Evolutionary conservation across 2,888 invertebrate species (phyloP).

Genomic region (Hyppa rectilinea): DNA sequence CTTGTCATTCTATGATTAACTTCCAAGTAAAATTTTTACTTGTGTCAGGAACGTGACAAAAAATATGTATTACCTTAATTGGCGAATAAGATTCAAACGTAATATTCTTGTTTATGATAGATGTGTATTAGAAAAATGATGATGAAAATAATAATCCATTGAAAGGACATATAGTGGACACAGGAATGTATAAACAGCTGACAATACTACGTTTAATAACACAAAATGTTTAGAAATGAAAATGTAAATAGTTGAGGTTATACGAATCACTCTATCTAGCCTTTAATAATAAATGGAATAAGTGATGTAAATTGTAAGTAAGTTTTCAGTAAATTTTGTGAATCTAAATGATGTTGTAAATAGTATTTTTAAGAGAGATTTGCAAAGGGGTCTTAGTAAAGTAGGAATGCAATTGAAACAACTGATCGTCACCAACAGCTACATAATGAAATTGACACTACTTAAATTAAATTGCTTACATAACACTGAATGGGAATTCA

Average conservation of each 20-base stretch:
- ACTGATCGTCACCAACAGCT: not conserved
- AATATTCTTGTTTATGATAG: constrained; percentile 69
- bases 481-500: constrained; percentile 6
- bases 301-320: constrained; percentile 86
- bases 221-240: constrained; percentile 81
- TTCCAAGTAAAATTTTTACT: constrained; percentile 49
- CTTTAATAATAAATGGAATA: constrained; percentile 77
- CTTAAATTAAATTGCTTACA: not conserved
- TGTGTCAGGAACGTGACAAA: constrained; percentile 48
- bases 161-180: constrained; percentile 76
- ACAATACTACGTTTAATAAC: constrained; percentile 88
- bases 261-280: constrained; percentile 88
- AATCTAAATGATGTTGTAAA: constrained; percentile 81
- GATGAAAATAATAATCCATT: constrained; percentile 70
- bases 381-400: constrained; percentile 62
- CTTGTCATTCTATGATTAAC: constrained; percentile 62
- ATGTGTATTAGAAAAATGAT: constrained; percentile 70
- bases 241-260: constrained; percentile 83
- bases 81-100: constrained; percentile 65
- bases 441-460: not conserved
- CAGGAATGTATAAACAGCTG: constrained; percentile 88
- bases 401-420: constrained; percentile 5
- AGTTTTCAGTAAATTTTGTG: constrained; percentile 76
- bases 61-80: constrained; percentile 66
- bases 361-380: constrained; percentile 72